Conservation (phyloP, 2,888 invertebrate species). For the Sisyra nigra region DNA sequence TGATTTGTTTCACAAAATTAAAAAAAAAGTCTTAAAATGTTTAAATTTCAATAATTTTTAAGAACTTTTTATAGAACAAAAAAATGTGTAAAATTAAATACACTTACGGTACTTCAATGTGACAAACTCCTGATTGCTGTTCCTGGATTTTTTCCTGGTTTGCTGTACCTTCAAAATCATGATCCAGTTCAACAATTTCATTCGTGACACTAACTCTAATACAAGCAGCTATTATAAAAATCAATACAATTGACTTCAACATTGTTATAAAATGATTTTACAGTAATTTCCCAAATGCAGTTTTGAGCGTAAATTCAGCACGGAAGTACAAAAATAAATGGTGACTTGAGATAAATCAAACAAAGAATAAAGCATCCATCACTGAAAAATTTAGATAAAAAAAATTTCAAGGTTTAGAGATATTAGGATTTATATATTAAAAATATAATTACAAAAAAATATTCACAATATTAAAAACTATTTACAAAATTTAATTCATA, state of each 20-base stretch:
- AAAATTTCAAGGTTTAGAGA: too few species aligned
- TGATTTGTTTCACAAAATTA: too few species aligned
- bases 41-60: too few species aligned
- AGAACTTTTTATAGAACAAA: too few species aligned
- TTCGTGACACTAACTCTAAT: too few species aligned
- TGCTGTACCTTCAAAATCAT: neutral
- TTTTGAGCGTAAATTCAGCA: neutral
- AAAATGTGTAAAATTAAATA: neutral
- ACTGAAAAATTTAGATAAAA: too few species aligned
- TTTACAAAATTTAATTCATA: constrained; percentile 5
- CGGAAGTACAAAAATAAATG: too few species aligned
- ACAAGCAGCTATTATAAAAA: neutral
- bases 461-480: constrained; percentile 4
- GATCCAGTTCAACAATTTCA: neutral
- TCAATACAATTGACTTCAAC: neutral
- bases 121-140: constrained; percentile 34
- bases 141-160: neutral
- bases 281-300: neutral
- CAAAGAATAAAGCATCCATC: too few species aligned
- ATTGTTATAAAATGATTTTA: too few species aligned
- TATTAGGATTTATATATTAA: neutral
- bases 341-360: too few species aligned
- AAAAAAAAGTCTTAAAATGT: too few species aligned
- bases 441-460: neutral
- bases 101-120: constrained; percentile 49